phyloP scores from a whole-genome alignment of 2,888 invertebrate genomes.

The Mayetiola destructor region DNA sequence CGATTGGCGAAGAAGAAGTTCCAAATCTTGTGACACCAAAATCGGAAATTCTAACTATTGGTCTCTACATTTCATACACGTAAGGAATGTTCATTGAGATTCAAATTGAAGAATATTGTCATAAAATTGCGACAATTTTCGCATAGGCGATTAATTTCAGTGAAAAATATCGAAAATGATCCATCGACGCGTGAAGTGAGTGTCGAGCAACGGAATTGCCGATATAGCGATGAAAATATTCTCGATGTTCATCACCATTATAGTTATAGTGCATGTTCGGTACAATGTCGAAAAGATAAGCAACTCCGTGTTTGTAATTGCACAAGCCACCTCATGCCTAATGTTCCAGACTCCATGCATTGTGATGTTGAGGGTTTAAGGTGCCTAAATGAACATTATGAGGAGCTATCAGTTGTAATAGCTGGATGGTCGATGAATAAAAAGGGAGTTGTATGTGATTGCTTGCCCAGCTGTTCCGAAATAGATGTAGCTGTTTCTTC shows the following conservation, averaged over 20 bases:
- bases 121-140: not conserved
- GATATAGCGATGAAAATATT: conserved; percentile 50
- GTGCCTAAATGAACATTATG: conserved; percentile 46
- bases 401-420: conserved; percentile 48
- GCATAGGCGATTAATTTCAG: conserved; percentile 39
- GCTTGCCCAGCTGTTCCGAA: conserved; percentile 57
- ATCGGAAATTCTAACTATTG: conserved; percentile 44
- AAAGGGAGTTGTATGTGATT: conserved; percentile 49
- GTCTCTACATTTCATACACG: conserved; percentile 43
- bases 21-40: conserved; percentile 51
- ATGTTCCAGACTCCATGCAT: conserved; percentile 37
- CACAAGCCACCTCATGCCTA: conserved; percentile 54
- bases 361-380: conserved; percentile 51
- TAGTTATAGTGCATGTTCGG: conserved; percentile 57
- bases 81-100: conserved; percentile 23
- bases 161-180: conserved; percentile 54
- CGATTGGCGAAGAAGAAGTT: conserved; percentile 50
- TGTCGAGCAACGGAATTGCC: conserved; percentile 51
- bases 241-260: conserved; percentile 48
- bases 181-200: conserved; percentile 45
- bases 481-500: conserved; percentile 50
- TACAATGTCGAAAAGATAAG: conserved; percentile 51
- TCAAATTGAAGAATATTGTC: not conserved
- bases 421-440: conserved; percentile 46
- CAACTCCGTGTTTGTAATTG: conserved; percentile 49